A percentile compares a stretch with the other conserved stretches of the same genome.
Conservation (phyloP, 2,113 vertebrate genomes). For the Micromys minutus region DNA sequence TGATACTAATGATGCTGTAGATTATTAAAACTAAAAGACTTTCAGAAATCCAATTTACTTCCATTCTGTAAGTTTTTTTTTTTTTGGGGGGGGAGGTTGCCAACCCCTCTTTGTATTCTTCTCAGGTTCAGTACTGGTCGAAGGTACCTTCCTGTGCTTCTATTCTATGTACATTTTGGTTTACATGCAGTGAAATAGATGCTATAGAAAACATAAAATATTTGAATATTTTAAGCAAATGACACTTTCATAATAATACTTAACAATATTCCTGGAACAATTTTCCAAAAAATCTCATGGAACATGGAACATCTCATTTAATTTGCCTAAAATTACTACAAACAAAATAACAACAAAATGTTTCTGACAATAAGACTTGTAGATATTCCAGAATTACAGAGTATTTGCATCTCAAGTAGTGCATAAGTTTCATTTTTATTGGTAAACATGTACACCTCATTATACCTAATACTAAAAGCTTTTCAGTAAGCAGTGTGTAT, state of each 20-base stretch:
- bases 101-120: constrained; percentile 35
- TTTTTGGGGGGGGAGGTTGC: too few species aligned
- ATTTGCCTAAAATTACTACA: constrained; percentile 17
- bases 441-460: background rate
- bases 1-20: constrained; percentile 36
- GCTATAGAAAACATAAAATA: background rate
- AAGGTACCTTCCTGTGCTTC: background rate
- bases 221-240: background rate
- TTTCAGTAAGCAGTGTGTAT: background rate
- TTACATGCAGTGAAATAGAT: background rate
- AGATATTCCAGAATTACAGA: background rate
- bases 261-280: background rate
- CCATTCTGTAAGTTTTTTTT: constrained; percentile 54
- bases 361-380: background rate
- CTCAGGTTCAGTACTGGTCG: background rate
- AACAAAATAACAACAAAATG: background rate
- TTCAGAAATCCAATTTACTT: constrained; percentile 73
- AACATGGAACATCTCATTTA: background rate
- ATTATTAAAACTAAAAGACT: constrained; percentile 66
- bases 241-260: background rate
- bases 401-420: background rate
- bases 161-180: background rate
- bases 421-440: constrained; percentile 6
- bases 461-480: background rate
- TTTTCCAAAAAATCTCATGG: background rate